Percentiles rank a stretch among this genome's conserved stretches.
phyloP scores from a whole-genome alignment of 2,888 invertebrate species.

The Bhutanitis thaidina region DNA sequence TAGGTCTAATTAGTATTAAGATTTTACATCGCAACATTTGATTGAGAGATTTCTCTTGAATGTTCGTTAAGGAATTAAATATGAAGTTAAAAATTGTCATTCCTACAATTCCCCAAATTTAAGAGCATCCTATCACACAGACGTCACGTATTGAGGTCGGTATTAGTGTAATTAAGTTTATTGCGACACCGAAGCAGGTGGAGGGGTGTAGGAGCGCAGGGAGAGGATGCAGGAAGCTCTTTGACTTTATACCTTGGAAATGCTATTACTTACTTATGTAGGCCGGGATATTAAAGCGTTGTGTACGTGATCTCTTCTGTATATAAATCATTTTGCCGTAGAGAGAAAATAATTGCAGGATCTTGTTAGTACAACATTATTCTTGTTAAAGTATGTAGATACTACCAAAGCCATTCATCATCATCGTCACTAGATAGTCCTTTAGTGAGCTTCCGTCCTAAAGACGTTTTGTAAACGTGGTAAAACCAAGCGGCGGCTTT shows the following conservation, averaged over 20 bases:
- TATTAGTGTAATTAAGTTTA: conserved; percentile 73
- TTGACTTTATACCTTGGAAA: conserved; percentile 68
- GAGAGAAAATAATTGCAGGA: too few relatives aligned
- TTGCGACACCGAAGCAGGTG: conserved; percentile 43
- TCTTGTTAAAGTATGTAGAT: too few relatives aligned
- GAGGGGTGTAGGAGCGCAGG: conserved; percentile 20
- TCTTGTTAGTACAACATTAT: too few relatives aligned
- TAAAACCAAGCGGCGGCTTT: too few relatives aligned
- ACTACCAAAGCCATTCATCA: too few relatives aligned
- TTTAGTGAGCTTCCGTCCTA: too few relatives aligned
- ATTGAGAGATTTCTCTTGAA: too few relatives aligned
- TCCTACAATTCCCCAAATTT: conserved; percentile 9
- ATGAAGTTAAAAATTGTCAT: neutral
- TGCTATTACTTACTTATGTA: conserved; percentile 44
- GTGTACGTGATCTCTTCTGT: conserved; percentile 8
- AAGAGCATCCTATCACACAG: conserved; percentile 35
- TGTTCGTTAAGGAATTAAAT: too few relatives aligned
- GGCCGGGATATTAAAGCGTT: conserved; percentile 12
- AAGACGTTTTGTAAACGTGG: neutral
- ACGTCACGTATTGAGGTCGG: conserved; percentile 60
- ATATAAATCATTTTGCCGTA: neutral
- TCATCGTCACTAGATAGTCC: too few relatives aligned
- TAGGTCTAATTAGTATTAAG: too few relatives aligned
- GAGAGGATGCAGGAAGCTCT: conserved; percentile 38
- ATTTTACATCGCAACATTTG: too few relatives aligned